Evolutionary conservation across 2,888 invertebrate genomes (phyloP).

Genomic region (Rugalucina vietnamica): DNA sequence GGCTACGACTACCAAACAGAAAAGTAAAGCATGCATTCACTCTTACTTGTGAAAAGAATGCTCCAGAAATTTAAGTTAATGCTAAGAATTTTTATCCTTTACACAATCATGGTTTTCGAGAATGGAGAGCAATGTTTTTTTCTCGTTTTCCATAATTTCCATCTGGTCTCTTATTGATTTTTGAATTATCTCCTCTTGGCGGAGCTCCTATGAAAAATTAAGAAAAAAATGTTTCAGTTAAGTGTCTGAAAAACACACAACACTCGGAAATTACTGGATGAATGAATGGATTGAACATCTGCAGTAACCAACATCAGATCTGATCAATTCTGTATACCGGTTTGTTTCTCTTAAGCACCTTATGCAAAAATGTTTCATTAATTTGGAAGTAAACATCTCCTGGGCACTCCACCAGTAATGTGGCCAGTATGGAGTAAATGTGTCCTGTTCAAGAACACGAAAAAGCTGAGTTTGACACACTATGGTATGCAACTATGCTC

Average conservation of each 20-base stretch:
- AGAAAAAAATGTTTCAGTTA: not conserved
- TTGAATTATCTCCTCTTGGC: conserved; percentile 55
- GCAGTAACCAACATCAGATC: no score
- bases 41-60: not conserved
- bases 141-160: conserved; percentile 57
- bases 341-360: no score
- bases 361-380: no score
- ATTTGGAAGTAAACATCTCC: no score
- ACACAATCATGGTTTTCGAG: conserved; percentile 54
- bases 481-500: no score
- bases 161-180: conserved; percentile 60
- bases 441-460: no score
- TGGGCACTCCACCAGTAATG: no score
- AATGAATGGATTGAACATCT: conserved; percentile 10
- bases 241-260: not conserved
- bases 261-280: not conserved
- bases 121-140: conserved; percentile 52
- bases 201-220: conserved; percentile 57
- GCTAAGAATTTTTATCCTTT: conserved; percentile 21
- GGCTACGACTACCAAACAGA: no score
- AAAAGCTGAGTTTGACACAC: no score
- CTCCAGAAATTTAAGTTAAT: conserved; percentile 1
- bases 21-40: not conserved
- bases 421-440: no score
- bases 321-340: no score